These are phyloP conservation scores for Bovichtus diacanthus DNA, from an alignment of 2,797 vertebrate species.

Conservation along the genomic window DNA sequence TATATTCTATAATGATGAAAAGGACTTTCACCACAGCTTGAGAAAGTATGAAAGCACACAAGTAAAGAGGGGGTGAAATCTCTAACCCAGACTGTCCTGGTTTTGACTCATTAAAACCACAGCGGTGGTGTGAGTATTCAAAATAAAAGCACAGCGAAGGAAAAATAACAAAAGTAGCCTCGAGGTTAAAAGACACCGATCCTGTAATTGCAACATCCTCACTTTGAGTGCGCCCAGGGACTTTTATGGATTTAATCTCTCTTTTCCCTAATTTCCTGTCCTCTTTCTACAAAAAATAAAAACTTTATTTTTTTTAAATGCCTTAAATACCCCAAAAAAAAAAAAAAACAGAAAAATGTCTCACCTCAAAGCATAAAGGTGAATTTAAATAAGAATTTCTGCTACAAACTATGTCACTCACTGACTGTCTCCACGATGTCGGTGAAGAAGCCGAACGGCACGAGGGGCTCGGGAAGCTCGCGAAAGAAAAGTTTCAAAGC, in stretches of 20 bases:
- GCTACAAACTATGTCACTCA: too few species aligned
- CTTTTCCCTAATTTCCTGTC: not conserved
- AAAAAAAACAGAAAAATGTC: too few species aligned
- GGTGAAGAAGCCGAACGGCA: slow-evolving; percentile 87
- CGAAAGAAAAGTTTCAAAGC: slow-evolving; percentile 95
- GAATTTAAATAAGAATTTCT: too few species aligned
- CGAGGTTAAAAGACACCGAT: not conserved
- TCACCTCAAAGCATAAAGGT: too few species aligned
- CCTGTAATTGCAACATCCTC: not conserved
- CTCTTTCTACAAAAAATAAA: not conserved
- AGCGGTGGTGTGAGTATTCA: slow-evolving; percentile 12
- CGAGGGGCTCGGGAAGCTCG: slow-evolving; percentile 92
- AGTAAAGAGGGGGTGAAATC: not conserved
- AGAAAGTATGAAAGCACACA: slow-evolving; percentile 7
- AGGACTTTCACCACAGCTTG: slow-evolving; percentile 4
- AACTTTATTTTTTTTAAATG: too few species aligned
- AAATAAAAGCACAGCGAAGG: slow-evolving; percentile 22
- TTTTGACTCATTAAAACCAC: slow-evolving; percentile 43
- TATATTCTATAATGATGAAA: not conserved
- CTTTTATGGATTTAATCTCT: not conserved
- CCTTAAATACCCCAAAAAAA: too few species aligned
- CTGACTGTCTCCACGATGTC: slow-evolving; percentile 89
- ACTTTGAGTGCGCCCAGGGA: not conserved
- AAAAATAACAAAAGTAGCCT: slow-evolving; percentile 21
- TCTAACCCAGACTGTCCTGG: slow-evolving; percentile 7